A percentile compares a stretch with the other conserved stretches of the same genome.
Evolutionary conservation across 2,797 vertebrate species (phyloP).

Genomic region (Poecilia wingei): DNA sequence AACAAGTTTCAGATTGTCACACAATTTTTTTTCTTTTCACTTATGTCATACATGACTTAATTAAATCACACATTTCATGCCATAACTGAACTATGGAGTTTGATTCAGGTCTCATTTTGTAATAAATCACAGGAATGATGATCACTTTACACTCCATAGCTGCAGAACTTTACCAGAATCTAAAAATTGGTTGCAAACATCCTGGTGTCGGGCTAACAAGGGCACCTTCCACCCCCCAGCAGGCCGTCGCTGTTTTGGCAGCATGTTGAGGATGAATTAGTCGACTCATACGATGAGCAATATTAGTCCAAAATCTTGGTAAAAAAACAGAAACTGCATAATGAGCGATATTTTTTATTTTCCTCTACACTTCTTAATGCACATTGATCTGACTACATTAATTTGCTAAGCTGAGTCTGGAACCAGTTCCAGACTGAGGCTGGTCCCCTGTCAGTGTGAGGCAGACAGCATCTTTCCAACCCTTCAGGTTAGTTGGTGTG

Average conservation of each 20-base stretch:
- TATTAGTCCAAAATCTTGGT: not conserved
- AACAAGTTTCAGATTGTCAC: not conserved
- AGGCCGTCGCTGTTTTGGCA: not conserved
- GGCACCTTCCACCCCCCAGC: constrained; percentile 9
- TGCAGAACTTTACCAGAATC: not conserved
- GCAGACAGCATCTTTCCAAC: constrained; percentile 53
- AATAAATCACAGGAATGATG: not conserved
- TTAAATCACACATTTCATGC: not conserved
- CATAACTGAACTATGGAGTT: not conserved
- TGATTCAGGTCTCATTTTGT: not conserved
- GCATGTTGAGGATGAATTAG: not conserved
- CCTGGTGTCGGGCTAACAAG: not conserved
- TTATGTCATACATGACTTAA: not conserved
- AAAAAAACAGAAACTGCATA: too few species aligned
- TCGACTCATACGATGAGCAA: not conserved
- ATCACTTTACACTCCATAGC: not conserved
- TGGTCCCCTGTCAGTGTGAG: constrained; percentile 52
- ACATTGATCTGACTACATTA: not conserved
- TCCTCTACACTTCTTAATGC: not conserved
- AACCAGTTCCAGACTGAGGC: constrained; percentile 42
- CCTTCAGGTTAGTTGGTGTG: constrained; percentile 45
- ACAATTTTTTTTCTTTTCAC: not conserved
- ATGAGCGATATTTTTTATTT: not conserved
- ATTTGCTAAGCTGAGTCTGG: not conserved
- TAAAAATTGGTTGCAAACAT: not conserved